Conservation (phyloP, 2,888 invertebrate species). For the Epiblema foenella region DNA sequence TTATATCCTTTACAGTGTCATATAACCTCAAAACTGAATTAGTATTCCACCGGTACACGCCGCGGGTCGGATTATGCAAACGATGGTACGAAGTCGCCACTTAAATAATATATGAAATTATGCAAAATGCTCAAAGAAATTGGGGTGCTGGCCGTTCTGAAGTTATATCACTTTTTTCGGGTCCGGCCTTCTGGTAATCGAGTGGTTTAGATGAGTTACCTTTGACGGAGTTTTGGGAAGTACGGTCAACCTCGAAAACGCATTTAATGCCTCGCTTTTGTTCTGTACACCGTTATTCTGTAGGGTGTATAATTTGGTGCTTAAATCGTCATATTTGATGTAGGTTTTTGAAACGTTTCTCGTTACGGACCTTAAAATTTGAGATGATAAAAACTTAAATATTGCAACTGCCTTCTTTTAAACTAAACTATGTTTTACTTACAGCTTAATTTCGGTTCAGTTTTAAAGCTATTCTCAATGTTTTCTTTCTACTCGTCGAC, state of each 20-base stretch:
- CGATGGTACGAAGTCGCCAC: constrained; percentile 52
- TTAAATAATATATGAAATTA: constrained; percentile 69
- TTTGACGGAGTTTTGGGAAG: constrained; percentile 22
- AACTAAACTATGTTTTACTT: too few species aligned
- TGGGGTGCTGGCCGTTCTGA: constrained; percentile 47
- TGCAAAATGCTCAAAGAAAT: constrained; percentile 58
- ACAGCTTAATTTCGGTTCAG: too few species aligned
- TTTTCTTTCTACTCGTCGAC: too few species aligned
- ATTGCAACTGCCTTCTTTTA: too few species aligned
- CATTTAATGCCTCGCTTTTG: neutral
- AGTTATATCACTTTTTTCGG: constrained; percentile 48
- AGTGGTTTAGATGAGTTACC: constrained; percentile 27
- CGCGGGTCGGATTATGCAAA: constrained; percentile 54
- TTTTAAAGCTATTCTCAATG: too few species aligned
- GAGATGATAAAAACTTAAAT: too few species aligned
- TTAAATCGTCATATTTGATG: too few species aligned
- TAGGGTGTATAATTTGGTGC: too few species aligned
- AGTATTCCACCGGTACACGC: constrained; percentile 46
- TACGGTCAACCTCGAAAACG: neutral
- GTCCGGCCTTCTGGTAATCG: constrained; percentile 9
- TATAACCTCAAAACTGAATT: constrained; percentile 44
- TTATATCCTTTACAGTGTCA: constrained; percentile 32
- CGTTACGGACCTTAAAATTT: too few species aligned
- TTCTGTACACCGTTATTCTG: neutral
- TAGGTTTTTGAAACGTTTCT: too few species aligned